Conservation (phyloP, 2,888 invertebrate genomes). For the Parnassius orleans region DNA sequence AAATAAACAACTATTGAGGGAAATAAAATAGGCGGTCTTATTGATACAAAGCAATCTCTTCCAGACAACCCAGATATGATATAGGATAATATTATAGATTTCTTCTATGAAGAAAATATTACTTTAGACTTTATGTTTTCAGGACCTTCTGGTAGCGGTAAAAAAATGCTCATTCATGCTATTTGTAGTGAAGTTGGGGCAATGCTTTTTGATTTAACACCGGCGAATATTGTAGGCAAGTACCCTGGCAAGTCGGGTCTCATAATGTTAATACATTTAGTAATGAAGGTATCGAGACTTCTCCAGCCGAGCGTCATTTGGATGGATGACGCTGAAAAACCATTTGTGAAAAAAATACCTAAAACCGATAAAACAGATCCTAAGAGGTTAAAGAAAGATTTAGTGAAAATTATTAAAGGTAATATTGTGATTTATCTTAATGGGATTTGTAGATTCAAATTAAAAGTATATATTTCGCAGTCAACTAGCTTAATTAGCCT, state of each 20-base stretch:
- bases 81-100: no score
- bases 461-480: no score
- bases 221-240: slow-evolving; percentile 95
- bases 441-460: no score
- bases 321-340: slow-evolving; percentile 93
- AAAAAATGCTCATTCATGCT: slow-evolving; percentile 91
- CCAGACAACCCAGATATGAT: no score
- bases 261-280: slow-evolving; percentile 95
- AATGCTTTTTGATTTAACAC: slow-evolving; percentile 93
- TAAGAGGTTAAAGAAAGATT: slow-evolving; percentile 94
- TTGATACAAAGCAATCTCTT: no score
- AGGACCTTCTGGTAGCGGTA: slow-evolving; percentile 91
- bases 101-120: no score
- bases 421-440: not conserved
- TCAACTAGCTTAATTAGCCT: no score
- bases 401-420: slow-evolving; percentile 95
- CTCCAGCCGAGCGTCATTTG: slow-evolving; percentile 95
- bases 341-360: slow-evolving; percentile 93
- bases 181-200: slow-evolving; percentile 95
- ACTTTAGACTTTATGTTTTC: slow-evolving; percentile 6
- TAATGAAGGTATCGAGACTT: slow-evolving; percentile 92
- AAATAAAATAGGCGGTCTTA: no score
- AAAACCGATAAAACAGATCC: slow-evolving; percentile 96
- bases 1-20: no score
- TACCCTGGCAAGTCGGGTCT: slow-evolving; percentile 97